Conservation (phyloP, 2,113 vertebrate species). For the Clupea harengus region DNA sequence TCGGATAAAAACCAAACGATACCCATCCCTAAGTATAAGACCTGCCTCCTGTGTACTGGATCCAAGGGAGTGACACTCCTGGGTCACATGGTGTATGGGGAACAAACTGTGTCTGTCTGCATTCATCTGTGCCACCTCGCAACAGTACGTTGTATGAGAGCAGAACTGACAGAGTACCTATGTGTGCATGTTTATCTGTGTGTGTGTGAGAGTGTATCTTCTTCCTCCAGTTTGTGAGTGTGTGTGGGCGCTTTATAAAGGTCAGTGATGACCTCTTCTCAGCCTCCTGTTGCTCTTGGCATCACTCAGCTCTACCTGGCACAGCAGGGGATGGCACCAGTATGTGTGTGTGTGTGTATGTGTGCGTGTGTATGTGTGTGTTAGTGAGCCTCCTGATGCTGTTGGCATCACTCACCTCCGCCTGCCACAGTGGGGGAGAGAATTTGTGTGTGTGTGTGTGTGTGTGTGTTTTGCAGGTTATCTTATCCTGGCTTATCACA, state of each 20-base stretch:
- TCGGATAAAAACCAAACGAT: too few species aligned
- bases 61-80: too few species aligned
- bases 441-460: conserved; percentile 23
- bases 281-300: conserved; percentile 42
- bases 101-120: too few species aligned
- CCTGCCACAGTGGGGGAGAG: not conserved
- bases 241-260: conserved; percentile 44
- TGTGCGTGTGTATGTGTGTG: conserved; percentile 22
- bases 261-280: conserved; percentile 46
- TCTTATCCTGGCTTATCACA: not conserved
- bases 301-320: conserved; percentile 38
- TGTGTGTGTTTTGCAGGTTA: not conserved
- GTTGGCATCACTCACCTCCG: conserved; percentile 15
- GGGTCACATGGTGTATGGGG: too few species aligned
- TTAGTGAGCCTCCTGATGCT: conserved; percentile 6
- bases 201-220: conserved; percentile 22
- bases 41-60: too few species aligned
- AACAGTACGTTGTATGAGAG: not conserved
- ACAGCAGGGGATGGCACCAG: conserved; percentile 26
- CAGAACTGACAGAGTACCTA: not conserved
- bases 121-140: too few species aligned
- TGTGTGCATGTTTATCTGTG: not conserved
- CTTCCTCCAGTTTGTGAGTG: conserved; percentile 5
- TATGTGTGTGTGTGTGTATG: conserved; percentile 14
- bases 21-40: too few species aligned